Base-by-base conservation (phyloP, 2,113 vertebrate species). In the Salvator merianae region DNA sequence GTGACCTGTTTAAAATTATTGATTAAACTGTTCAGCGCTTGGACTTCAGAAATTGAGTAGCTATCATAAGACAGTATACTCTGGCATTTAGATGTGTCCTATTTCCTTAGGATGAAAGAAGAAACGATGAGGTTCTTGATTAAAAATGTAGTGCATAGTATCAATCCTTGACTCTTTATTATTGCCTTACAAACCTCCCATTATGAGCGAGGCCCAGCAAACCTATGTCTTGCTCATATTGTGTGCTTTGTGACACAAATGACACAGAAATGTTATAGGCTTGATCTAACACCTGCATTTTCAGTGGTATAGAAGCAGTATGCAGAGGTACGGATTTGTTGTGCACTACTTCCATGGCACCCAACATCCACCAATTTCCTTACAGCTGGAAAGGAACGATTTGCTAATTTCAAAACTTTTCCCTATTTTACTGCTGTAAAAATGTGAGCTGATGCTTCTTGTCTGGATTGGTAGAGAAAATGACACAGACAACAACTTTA, bases 1-100 rank as follows among this genome's bases (percentile, higher is more conserved):
- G 78, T 68, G 5, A 82, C 34, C 75, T 59, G 32, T 34, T 86
- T 78, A 34, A 77, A 88, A 77, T 18, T 88, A 86, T 77, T 88
- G 83, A 82, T 84, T 16, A 66, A 88, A 24, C 66, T 86, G 78
- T 59, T 36, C 79, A 81, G 78, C 83, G 80, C 38, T 20, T 63
- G 73, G 38, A 63, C 50, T 79, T 83, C 63, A n/a, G 26, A 76
- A 85, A 88, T 28, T 3, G 22, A 71, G 73, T 47, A 22, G 32
- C 87, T 84, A 53, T 1, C 5, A 53, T 65, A 28, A 10, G 43
- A 20, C 71, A 59, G 76, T 63, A n/a, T 65, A 66, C 55, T 88
- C 71, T 12, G 38, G 63, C 69, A 72, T 73, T 63, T 79, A 71
- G 43, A 86, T 22, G 12, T 30, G 26, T 72, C 53, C 36, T 30